A percentile compares a stretch with the other conserved stretches of the same genome.
phyloP scores from a whole-genome alignment of 2,888 invertebrate genomes.

The Apomyelois bistriatella region DNA sequence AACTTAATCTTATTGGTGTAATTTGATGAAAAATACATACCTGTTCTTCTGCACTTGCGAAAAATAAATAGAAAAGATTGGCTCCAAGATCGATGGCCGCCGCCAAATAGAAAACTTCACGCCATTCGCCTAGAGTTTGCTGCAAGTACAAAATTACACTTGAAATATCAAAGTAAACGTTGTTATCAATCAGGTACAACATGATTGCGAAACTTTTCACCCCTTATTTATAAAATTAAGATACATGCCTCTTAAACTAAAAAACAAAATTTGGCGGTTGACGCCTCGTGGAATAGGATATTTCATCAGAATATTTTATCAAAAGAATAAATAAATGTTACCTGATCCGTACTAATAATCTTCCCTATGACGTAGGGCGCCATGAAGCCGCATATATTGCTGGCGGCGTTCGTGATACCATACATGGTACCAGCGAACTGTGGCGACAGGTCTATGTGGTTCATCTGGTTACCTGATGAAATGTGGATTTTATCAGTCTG shows the following conservation, averaged over 20 bases:
- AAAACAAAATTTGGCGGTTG: too few species aligned
- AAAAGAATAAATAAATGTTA: slow-evolving; percentile 17
- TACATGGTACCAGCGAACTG: slow-evolving; percentile 92
- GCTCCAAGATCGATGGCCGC: slow-evolving; percentile 87
- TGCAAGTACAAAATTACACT: slow-evolving; percentile 38
- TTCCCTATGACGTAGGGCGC: slow-evolving; percentile 89
- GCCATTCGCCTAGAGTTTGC: slow-evolving; percentile 87
- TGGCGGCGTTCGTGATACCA: slow-evolving; percentile 90
- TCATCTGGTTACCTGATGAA: slow-evolving; percentile 86
- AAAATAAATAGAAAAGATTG: slow-evolving; percentile 88
- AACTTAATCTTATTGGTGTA: too few species aligned
- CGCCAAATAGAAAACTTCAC: slow-evolving; percentile 89
- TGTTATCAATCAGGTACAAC: too few species aligned
- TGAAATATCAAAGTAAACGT: not conserved
- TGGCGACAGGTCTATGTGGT: slow-evolving; percentile 90
- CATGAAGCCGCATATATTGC: slow-evolving; percentile 90
- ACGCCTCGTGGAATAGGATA: too few species aligned
- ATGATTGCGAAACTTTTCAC: too few species aligned
- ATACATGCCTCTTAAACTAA: too few species aligned
- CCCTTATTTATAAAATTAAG: too few species aligned
- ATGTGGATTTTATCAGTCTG: too few species aligned
- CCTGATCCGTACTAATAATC: slow-evolving; percentile 83
- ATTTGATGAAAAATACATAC: too few species aligned
- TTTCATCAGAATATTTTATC: too few species aligned
- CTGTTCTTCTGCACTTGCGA: slow-evolving; percentile 89